These are phyloP conservation scores for Notiomystis cincta DNA, from an alignment of 2,113 vertebrate species.

Conservation along the genomic window DNA sequence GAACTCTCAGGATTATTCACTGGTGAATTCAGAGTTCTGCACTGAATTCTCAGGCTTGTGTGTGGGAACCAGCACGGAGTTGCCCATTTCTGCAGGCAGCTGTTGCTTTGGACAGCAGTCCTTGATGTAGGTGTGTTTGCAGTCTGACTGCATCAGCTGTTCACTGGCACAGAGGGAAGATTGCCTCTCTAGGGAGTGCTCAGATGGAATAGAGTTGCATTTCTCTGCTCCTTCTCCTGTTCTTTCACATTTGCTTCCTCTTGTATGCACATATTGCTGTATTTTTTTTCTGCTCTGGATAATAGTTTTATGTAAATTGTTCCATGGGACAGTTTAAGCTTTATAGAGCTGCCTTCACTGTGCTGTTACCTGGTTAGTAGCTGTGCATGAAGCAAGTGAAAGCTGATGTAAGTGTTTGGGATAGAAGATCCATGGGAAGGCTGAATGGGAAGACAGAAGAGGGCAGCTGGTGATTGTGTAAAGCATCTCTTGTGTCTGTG, in stretches of 20 bases:
- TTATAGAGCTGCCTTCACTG: neutral
- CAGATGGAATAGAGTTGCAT: neutral
- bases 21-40: neutral
- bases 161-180: fast-evolving
- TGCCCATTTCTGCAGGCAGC: neutral
- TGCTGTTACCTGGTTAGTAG: neutral
- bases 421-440: neutral
- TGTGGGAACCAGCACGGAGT: neutral
- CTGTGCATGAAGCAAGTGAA: neutral
- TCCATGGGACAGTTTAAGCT: neutral
- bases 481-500: neutral
- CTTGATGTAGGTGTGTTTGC: neutral
- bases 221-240: neutral
- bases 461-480: neutral
- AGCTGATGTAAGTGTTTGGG: neutral
- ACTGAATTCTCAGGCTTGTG: neutral
- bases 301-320: neutral
- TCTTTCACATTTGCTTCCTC: neutral
- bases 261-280: neutral
- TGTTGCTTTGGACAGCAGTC: neutral
- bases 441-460: neutral
- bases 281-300: neutral
- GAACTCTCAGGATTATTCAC: neutral
- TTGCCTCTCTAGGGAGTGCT: neutral
- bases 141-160: neutral